phyloP scores from a whole-genome alignment of 2,888 invertebrate species.

The Cremastinae sp. region DNA sequence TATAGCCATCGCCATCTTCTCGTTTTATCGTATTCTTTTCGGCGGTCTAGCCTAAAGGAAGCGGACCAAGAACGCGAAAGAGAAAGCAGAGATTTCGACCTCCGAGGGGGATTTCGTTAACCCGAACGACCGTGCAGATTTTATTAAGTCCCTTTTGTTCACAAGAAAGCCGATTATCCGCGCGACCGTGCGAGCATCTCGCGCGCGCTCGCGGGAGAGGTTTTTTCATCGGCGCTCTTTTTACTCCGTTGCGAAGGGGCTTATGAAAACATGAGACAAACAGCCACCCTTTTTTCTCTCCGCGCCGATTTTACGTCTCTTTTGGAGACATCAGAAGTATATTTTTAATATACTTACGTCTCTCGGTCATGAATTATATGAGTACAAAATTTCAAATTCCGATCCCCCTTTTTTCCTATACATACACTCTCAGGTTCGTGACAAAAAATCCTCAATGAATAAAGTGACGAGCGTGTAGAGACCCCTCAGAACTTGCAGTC shows the following conservation, averaged over 20 bases:
- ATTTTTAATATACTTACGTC: too few relatives aligned
- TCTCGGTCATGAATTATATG: too few relatives aligned
- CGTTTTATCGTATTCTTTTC: conserved; percentile 25
- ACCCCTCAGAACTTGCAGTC: too few relatives aligned
- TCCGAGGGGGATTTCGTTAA: conserved; percentile 30
- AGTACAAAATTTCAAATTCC: too few relatives aligned
- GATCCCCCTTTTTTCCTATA: too few relatives aligned
- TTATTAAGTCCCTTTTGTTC: conserved; percentile 48
- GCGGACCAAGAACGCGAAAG: not conserved
- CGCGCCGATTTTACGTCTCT: not conserved
- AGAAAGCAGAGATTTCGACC: conserved; percentile 23
- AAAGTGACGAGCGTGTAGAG: too few relatives aligned
- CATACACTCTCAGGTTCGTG: too few relatives aligned
- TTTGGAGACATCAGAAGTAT: not conserved
- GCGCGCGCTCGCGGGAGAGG: conserved; percentile 6
- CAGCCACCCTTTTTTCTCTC: not conserved
- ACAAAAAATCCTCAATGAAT: too few relatives aligned
- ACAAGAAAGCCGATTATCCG: conserved; percentile 44
- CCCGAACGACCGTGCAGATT: conserved; percentile 40
- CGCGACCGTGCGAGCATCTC: conserved; percentile 2
- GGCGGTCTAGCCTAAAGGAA: not conserved
- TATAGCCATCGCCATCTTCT: not conserved
- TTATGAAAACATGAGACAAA: conserved; percentile 10
- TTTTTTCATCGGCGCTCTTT: not conserved
- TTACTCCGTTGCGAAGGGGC: not conserved